These are phyloP conservation scores for Melanotaenia nigrans DNA, from an alignment of 2,797 vertebrate genomes.

Conservation along the genomic window DNA sequence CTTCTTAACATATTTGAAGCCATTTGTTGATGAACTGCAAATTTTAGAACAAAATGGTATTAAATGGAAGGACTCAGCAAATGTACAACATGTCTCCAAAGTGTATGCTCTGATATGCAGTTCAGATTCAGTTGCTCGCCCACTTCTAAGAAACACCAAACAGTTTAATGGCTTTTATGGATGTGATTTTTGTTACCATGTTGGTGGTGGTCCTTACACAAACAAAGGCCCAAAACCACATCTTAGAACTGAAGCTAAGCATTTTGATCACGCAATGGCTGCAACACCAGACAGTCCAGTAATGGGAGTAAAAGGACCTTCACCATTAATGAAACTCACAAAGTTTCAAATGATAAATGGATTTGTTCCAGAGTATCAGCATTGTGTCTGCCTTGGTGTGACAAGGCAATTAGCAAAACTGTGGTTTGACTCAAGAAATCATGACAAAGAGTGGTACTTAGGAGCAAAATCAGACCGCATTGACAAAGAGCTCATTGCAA, in stretches of 20 bases:
- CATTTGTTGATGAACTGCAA: too few species aligned
- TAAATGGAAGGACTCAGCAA: too few species aligned
- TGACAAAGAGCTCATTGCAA: too few species aligned
- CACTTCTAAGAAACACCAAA: background rate
- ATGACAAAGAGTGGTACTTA: too few species aligned
- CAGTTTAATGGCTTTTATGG: slow-evolving; percentile 2
- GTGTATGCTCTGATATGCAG: background rate
- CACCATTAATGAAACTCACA: background rate
- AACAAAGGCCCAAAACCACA: background rate
- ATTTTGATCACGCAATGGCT: background rate
- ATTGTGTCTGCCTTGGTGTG: too few species aligned
- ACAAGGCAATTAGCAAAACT: too few species aligned
- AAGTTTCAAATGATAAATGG: background rate
- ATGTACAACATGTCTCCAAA: background rate
- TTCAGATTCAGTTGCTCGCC: background rate
- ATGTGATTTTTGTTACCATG: slow-evolving; percentile 9
- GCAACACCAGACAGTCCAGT: background rate
- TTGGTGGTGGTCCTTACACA: background rate
- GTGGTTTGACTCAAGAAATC: too few species aligned
- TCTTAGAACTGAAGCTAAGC: background rate
- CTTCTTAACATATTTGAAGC: too few species aligned
- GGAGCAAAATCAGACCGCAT: too few species aligned
- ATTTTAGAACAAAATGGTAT: too few species aligned
- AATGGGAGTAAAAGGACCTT: background rate
- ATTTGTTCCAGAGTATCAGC: background rate